Base-by-base conservation (phyloP, 2,113 vertebrate genomes). In the Xenus cinereus region DNA sequence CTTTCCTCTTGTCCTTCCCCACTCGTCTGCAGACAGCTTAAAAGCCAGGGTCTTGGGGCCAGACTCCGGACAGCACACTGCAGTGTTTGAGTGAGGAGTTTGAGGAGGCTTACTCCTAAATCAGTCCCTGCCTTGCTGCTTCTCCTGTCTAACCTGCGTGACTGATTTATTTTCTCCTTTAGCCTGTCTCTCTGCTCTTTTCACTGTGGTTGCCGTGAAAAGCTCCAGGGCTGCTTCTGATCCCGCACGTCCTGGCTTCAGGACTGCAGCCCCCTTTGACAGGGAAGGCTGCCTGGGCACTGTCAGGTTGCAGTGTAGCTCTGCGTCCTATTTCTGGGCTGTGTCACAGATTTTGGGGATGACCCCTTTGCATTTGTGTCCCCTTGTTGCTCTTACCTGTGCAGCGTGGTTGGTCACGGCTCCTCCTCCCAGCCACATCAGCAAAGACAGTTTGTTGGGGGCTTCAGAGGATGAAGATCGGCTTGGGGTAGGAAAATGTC, bases 221-320 rank as follows among this genome's bases (percentile, higher is more conserved):
- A 81, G 33, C 19, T 21, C n/a, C 21, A 48, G 39, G n/a, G 43
- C 15, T 75, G n/a, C 23, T 67, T 54, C n/a, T 71, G 37, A n/a
- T 46, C n/a, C n/a, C 0, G 0, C 19, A 43, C 0, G 0, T 3
- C 7, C 17, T 21, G 18, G 15, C 28, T 91, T 78, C 41, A 41
- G 69, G 35, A 17, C 17, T 74, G 46, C 2, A 4, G 23, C 21
- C 18, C 22, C 14, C 32, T 87, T 63, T 23, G 26, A 51, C 17
- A n/a, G 30, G 13, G 32, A 72, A 92, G 39, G 30, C 53, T 85
- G 63, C 12, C 32, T 24, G 1, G 1, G 32, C 21, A 78, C 87
- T 2, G 0, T 21, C 14, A 59, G 43, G 32, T 33, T 54, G 27
- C 17, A 50, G 22, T 7, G 27, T 41, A 62, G 21, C 39, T 82